Conservation (phyloP, 30 jellyfish, hydroid and myxozoan species). For the Nemopilema nomurai region DNA sequence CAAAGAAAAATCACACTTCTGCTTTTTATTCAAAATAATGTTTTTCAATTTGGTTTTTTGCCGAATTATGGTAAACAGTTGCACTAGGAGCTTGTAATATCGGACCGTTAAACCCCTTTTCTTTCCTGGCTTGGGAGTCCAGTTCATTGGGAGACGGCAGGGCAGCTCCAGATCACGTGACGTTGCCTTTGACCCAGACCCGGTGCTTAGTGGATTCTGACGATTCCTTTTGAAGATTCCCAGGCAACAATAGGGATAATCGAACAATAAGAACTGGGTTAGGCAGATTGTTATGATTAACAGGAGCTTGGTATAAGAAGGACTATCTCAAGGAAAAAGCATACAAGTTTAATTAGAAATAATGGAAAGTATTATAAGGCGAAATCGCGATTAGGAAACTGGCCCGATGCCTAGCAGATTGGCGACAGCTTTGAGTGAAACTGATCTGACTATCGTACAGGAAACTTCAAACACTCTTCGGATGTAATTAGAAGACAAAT, state of each 20-base stretch:
- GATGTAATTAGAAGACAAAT: constrained; percentile 22
- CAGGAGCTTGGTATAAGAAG: background rate
- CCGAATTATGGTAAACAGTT: background rate
- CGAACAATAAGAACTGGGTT: background rate
- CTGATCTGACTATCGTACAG: constrained; percentile 8
- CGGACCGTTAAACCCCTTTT: background rate
- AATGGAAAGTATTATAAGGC: background rate
- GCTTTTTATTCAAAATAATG: too few species aligned
- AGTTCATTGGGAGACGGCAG: background rate
- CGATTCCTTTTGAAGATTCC: background rate
- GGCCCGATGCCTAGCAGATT: constrained; percentile 22
- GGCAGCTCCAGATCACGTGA: too few species aligned
- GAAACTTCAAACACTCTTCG: constrained; percentile 13
- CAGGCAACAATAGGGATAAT: background rate
- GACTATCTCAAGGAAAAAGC: background rate
- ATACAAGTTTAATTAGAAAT: background rate
- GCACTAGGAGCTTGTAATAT: too few species aligned
- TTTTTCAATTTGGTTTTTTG: background rate
- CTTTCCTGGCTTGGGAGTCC: background rate
- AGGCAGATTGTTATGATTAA: background rate
- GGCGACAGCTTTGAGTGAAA: constrained; percentile 8
- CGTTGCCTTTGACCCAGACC: background rate
- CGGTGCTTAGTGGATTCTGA: background rate
- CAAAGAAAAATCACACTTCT: background rate
- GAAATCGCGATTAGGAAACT: constrained; percentile 3